Conservation (phyloP, 2,797 vertebrate genomes). For the Hafferia zeledoni region DNA sequence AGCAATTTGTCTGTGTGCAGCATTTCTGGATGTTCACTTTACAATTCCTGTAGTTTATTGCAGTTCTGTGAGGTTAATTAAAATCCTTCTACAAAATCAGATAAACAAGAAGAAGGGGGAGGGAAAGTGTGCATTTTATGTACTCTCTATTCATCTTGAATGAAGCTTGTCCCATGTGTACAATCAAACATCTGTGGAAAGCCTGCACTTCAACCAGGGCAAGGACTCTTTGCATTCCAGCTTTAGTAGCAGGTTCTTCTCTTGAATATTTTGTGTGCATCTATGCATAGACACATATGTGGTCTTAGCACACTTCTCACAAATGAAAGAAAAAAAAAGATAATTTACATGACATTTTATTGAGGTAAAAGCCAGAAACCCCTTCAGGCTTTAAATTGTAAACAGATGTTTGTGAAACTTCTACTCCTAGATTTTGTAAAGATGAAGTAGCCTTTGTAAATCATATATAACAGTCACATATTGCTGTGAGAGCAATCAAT, state of each 20-base stretch:
- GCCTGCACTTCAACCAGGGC: background rate
- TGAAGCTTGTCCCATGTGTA: background rate
- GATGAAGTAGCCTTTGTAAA: background rate
- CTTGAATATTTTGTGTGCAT: background rate
- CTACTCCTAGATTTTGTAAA: background rate
- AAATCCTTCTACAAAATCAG: constrained; percentile 35
- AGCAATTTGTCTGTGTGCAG: background rate
- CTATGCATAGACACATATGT: background rate
- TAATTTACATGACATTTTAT: background rate
- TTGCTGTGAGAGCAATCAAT: background rate
- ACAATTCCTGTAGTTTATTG: background rate
- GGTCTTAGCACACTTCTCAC: background rate
- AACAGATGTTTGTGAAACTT: background rate
- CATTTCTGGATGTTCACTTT: background rate
- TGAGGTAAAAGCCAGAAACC: background rate
- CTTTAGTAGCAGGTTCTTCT: background rate
- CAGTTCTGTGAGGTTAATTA: constrained; percentile 16
- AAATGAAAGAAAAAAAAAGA: background rate
- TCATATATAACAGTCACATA: background rate
- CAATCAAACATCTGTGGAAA: constrained; percentile 25
- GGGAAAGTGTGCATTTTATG: background rate
- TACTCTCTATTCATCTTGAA: background rate
- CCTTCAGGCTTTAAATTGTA: background rate
- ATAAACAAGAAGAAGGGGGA: background rate
- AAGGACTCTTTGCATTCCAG: constrained; percentile 5